Evolutionary conservation across 2,113 vertebrate genomes (phyloP).

Genomic region (Callionymus lyra): DNA sequence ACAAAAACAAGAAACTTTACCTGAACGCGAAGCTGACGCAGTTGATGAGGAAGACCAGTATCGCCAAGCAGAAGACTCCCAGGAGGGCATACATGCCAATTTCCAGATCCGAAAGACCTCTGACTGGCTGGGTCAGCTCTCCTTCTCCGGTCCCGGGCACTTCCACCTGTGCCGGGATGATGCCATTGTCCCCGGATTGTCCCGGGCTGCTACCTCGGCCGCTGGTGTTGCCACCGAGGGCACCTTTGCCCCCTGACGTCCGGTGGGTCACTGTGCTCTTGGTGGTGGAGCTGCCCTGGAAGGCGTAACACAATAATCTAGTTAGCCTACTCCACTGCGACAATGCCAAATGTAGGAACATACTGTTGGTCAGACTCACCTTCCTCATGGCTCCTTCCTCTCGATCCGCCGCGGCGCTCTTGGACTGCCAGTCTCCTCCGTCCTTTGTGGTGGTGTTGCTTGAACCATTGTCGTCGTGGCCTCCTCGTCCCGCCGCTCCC

Average conservation of each 20-base stretch:
- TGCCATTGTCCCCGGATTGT: conserved; percentile 68
- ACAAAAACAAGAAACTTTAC: conserved; percentile 20
- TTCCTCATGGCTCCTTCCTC: conserved; percentile 74
- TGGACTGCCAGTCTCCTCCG: conserved; percentile 67
- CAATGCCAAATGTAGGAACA: too few species aligned
- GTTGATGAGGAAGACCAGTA: conserved; percentile 95
- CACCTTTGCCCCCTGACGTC: conserved; percentile 52
- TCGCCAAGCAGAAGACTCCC: conserved; percentile 92
- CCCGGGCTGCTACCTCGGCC: conserved; percentile 47
- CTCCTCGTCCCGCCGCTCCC: conserved; percentile 61
- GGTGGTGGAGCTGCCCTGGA: conserved; percentile 70
- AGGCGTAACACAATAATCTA: not conserved
- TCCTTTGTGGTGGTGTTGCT: conserved; percentile 71
- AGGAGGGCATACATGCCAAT: conserved; percentile 96
- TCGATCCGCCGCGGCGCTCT: conserved; percentile 43
- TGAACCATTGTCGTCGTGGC: conserved; percentile 55
- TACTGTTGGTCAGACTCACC: conserved; percentile 23
- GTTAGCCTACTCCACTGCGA: too few species aligned
- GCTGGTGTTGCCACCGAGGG: conserved; percentile 50
- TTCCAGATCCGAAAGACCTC: conserved; percentile 88
- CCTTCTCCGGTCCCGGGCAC: conserved; percentile 66
- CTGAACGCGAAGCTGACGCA: conserved; percentile 94
- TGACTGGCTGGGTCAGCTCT: conserved; percentile 74
- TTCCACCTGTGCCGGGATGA: conserved; percentile 75
- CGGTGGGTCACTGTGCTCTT: conserved; percentile 60